Evolutionary conservation across 2,113 vertebrate genomes (phyloP).

Genomic region (Sturnus vulgaris): DNA sequence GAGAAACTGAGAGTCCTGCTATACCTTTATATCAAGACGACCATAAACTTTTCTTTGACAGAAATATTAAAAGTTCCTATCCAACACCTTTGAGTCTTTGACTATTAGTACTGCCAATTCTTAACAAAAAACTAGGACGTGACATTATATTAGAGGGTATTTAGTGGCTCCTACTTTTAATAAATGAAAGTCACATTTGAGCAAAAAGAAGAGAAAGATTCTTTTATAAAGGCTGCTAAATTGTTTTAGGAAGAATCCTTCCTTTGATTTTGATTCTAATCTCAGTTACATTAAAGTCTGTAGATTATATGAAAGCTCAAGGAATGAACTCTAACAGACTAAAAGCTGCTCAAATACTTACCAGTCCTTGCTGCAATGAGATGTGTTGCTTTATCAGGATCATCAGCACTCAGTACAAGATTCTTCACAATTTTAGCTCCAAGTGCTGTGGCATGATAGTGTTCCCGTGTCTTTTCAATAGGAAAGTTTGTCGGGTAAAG

Average conservation of each 20-base stretch:
- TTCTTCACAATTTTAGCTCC: constrained; percentile 86
- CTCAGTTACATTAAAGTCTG: not conserved
- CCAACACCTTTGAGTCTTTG: not conserved
- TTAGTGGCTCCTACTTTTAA: not conserved
- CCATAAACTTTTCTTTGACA: not conserved
- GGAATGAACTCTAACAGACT: not conserved
- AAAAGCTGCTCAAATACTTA: constrained; percentile 56
- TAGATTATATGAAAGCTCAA: not conserved
- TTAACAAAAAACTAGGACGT: not conserved
- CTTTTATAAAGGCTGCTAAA: not conserved
- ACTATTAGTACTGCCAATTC: not conserved
- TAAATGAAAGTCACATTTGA: not conserved
- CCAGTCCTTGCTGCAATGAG: constrained; percentile 90
- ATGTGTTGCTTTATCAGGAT: constrained; percentile 84
- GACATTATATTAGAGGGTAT: not conserved
- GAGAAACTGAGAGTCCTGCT: not conserved
- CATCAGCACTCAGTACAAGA: constrained; percentile 77
- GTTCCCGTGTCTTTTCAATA: constrained; percentile 90
- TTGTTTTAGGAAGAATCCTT: not conserved
- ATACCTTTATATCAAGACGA: not conserved
- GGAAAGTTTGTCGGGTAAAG: constrained; percentile 94
- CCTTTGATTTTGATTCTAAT: not conserved
- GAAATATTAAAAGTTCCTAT: not conserved
- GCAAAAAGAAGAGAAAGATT: not conserved
- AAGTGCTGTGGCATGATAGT: constrained; percentile 89